A percentile compares a stretch with the other conserved stretches of the same genome.
phyloP scores from a whole-genome alignment of 2,888 invertebrate species.

The Stenodera caucasica region DNA sequence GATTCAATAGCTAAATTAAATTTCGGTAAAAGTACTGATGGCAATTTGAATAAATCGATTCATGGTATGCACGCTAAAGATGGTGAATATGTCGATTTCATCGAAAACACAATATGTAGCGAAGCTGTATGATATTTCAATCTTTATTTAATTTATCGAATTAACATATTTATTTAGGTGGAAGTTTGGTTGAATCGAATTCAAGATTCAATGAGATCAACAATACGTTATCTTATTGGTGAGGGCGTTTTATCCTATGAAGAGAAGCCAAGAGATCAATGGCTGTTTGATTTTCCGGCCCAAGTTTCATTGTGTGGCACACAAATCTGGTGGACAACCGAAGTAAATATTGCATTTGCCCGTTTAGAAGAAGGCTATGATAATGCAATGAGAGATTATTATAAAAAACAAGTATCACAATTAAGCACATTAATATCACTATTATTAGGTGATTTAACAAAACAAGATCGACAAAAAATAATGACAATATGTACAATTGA shows the following conservation, averaged over 20 bases:
- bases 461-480: conserved; percentile 89
- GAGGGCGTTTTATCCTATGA: conserved; percentile 83
- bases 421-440: conserved; percentile 81
- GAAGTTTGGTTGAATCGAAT: conserved; percentile 89
- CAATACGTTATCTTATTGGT: conserved; percentile 76
- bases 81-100: conserved; percentile 68
- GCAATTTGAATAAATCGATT: conserved; percentile 63
- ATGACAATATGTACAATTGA: conserved; percentile 97
- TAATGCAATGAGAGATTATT: conserved; percentile 89
- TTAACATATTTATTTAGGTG: conserved; percentile 67
- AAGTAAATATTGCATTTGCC: conserved; percentile 87
- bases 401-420: conserved; percentile 84
- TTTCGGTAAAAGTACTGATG: conserved; percentile 66
- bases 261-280: conserved; percentile 84
- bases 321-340: conserved; percentile 96
- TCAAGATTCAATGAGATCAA: conserved; percentile 80
- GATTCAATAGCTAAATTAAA: conserved; percentile 83
- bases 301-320: conserved; percentile 87
- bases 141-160: conserved; percentile 10
- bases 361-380: conserved; percentile 92
- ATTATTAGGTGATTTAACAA: conserved; percentile 77
- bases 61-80: conserved; percentile 85
- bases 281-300: conserved; percentile 92
- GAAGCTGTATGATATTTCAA: conserved; percentile 70
- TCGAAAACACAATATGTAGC: conserved; percentile 75